These are phyloP conservation scores for Prietella phreatophila DNA, from an alignment of 2,113 vertebrate genomes.

Conservation along the genomic window DNA sequence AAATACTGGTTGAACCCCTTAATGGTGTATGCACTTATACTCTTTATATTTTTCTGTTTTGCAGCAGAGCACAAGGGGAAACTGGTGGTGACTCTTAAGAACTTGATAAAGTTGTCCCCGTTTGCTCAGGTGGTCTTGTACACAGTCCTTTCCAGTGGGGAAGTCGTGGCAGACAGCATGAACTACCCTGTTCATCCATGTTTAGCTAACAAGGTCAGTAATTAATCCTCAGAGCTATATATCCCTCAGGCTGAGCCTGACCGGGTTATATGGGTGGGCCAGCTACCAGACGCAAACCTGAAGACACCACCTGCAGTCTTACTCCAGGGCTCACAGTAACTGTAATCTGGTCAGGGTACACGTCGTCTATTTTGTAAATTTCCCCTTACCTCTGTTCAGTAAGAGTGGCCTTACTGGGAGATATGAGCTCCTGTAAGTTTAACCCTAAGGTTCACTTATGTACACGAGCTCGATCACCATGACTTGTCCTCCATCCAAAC, in stretches of 20 bases:
- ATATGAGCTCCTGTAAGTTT: background rate
- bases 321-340: no score
- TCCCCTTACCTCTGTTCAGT: background rate
- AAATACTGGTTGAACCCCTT: no score
- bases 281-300: no score
- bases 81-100: constrained; percentile 63
- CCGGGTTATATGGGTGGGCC: no score
- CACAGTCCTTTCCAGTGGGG: constrained; percentile 69
- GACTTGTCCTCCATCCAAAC: background rate
- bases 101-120: constrained; percentile 71
- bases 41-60: background rate
- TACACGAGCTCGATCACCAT: background rate
- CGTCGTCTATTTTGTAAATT: no score
- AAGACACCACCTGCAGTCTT: no score
- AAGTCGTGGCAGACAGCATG: constrained; percentile 79
- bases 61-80: constrained; percentile 68
- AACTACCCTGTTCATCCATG: constrained; percentile 74
- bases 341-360: no score
- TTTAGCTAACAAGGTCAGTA: constrained; percentile 79
- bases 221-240: background rate
- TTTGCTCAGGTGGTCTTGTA: constrained; percentile 79
- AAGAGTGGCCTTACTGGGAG: background rate
- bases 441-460: background rate
- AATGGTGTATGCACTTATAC: background rate
- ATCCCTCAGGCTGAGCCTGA: no score